Base-by-base conservation (phyloP, 2,113 vertebrate genomes). In the Addax nasomaculatus region DNA sequence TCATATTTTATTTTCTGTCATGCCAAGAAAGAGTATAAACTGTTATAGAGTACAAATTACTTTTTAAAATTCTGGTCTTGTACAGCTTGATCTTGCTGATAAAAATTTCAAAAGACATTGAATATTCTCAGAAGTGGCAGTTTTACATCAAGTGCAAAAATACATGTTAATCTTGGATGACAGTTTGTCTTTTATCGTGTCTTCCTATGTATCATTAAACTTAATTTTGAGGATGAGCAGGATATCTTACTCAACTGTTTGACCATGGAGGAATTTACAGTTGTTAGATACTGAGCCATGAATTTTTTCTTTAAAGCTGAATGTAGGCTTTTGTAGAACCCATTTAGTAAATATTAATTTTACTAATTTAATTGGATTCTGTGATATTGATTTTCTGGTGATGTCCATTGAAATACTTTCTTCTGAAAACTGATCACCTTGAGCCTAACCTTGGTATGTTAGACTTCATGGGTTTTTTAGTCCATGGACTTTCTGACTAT, bases 1-100 rank as follows among this genome's bases (percentile, higher is more conserved):
- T 93, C 73, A 95, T 78, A 93, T 97, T 97, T 97, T 97, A 94
- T 97, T 97, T 93, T 93, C 25, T 96, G 51, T 94, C 70, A 84
- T 73, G 7, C 13, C 23, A 93, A 91, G 3, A 15, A 25, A 90
- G 13, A 43, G 3, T 43, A 95, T 29, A 93, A 67, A 76, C 39
- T 73, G 36, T 76, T 43, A 43, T 27, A 76, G 6, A 27, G 23
- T 76, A 76, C 43, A 43, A 43, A 91, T 85, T 53, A 36, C 14
- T 39, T 93, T 89, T 70, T 91, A 93, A 92, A 94, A 95, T 91
- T 97, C 89, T 86, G 4, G 14, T 91, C 93, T 86, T 86, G 15
- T 58, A 21, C 21, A 93, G 51, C 95, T 97, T 95, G 70, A 93
- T 96, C 87, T 62, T 97, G 51, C 70, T 96, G 57, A 95, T 93